Base-by-base conservation (phyloP, 2,113 vertebrate genomes). In the Hydropotes inermis region DNA sequence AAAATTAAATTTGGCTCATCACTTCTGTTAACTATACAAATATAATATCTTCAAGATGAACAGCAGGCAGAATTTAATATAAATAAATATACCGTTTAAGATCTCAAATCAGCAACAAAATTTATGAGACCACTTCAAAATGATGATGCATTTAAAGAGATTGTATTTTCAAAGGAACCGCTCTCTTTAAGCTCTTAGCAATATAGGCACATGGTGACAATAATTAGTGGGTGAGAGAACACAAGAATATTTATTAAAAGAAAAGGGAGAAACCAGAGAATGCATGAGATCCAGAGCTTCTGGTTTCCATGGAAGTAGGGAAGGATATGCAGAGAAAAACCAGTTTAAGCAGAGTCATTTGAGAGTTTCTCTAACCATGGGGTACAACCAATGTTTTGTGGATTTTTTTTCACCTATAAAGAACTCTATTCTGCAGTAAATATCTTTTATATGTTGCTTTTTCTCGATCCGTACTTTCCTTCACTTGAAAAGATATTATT, bases 21-120 rank as follows among this genome's bases (percentile, higher is more conserved):
- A 19, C 52, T 94, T 97, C 89, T 97, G 58, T 89, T 96, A 97
- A 97, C 97, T 96, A 94, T 95, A 97, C 90, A 96, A 98, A 96
- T 67, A 36, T 3, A 83, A 96, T 95, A 96, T 84, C 85, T 97
- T 96, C 78, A 57, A 88, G 94, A 95, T 78, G 94, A 98, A 95
- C 64, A 98, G 74, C 43, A 97, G 93, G 91, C 87, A 87, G 74
- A 81, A 39, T 96, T 97, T 98, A 97, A 98, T 98, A 97, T 95
- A 97, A 98, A 97, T 97, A 97, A 97, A 97, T 97, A 97, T 33
- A 95, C 84, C 50, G 2, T 74, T 98, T 98, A 95, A 97, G 93
- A 97, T 95, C 87, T 60, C 91, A 97, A 97, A 97, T 97, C 96
- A 97, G 91, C 94, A 96, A 96, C 89, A 87, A 93, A 95, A 98